Conservation (phyloP, 2,888 invertebrate species). For the Calliphora vomitoria region DNA sequence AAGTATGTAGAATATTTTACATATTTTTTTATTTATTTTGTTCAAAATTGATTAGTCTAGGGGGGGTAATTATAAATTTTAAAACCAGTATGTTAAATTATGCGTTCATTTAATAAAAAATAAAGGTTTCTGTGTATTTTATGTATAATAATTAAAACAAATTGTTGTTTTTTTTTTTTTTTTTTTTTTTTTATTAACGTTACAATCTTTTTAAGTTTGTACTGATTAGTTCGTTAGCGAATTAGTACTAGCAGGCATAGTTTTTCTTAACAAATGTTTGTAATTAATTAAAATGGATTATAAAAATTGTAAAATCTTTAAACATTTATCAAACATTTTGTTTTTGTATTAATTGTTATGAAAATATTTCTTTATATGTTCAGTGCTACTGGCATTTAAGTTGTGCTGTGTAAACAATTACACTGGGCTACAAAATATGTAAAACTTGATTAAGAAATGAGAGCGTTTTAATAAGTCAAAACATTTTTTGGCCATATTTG, state of each 20-base stretch:
- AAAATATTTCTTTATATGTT: not conserved
- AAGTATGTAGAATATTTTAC: slow-evolving; percentile 4
- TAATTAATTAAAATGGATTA: slow-evolving; percentile 1
- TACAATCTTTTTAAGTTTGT: not conserved
- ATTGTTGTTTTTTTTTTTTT: not conserved
- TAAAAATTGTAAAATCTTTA: not conserved
- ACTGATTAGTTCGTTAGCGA: slow-evolving; percentile 18
- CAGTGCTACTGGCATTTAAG: not conserved
- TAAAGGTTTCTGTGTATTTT: not conserved
- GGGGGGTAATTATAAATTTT: slow-evolving; percentile 1
- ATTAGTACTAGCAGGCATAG: not conserved
- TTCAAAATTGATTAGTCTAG: not conserved
- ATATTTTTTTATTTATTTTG: not conserved
- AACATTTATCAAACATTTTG: not conserved
- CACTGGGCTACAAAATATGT: too few relatives aligned
- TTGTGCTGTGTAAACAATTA: not conserved
- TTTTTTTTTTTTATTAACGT: not conserved
- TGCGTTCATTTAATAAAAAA: not conserved
- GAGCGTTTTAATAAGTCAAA: too few relatives aligned
- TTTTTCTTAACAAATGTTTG: not conserved
- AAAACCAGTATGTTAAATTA: slow-evolving; percentile 5
- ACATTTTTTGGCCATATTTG: too few relatives aligned
- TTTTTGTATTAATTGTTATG: not conserved
- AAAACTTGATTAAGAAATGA: too few relatives aligned
- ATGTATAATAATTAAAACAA: not conserved